Evolutionary conservation across 2,113 vertebrate species (phyloP), one percentile per base, ranked within the genome.

Genomic region (Hassar affinis): DNA sequence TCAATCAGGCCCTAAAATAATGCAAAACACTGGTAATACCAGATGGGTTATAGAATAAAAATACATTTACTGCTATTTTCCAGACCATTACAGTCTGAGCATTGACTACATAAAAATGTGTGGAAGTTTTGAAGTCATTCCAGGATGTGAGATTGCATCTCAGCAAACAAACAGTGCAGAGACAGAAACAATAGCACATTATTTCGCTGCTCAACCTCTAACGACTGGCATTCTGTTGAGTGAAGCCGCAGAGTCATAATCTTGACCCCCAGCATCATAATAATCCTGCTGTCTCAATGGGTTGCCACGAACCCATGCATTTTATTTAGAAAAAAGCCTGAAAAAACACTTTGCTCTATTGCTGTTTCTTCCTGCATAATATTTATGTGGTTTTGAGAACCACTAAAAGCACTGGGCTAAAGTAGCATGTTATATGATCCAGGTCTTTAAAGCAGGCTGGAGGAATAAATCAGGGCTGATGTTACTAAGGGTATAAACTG

Each of bases 41-140:
- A 79, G 72, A 85, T 81, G 80, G 86, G 86, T 72, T 87, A 76
- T 47, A 78, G 62, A 88, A 83, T 85, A 86, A 80, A 88, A 89
- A 88, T 82, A 86, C 81, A 86, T 88, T 88, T 83, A 59, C 86
- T 84, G 71, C 71, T 83, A 83, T 85, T 90, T 91, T 88, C 87
- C 84, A 89, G 85, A 81, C 79, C 86, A 89, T 89, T 90, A 83
- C 80, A 72, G 57, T 76, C 77, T 56, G 56, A 86, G 85, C 85
- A 88, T 87, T 88, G 85, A 86, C 85, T 77, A 71, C 76, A 86
- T 80, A 57, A 89, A 90, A 90, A 89, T 88, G 85, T 66, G 66
- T 77, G 81, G 87, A 90, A 88, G 85, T 86, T 81, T 76, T 87
- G 69, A 91, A 90, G 86, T 84, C 87, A 88, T 88, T 90, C 81